Evolutionary conservation across 1,140 invertebrate species (phyloP), one percentile per base, ranked within the genome.

Genomic region (Tetranychus urticae): DNA sequence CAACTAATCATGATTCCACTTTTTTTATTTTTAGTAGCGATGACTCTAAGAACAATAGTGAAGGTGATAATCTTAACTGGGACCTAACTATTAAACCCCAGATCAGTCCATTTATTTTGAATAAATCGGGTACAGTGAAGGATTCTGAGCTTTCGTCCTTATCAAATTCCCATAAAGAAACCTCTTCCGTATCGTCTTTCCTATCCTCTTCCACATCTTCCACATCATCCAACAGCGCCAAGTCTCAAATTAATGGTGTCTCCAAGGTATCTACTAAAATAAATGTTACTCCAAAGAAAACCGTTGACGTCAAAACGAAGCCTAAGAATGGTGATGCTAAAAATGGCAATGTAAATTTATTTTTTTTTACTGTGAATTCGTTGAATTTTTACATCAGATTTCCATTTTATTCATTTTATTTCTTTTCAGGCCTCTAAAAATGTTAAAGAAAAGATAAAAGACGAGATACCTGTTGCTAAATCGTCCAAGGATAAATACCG

Each of bases 41-140:
- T 54, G 61, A 65, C 5, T 59, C 52, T 13, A 65, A 57, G 48
- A 64, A 45, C 3, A 64, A 35, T 12, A 57, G 59, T 33, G 57
- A 50, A 31, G 46, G 56, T 46, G 62, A 63, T 45, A 56, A 33
- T 58, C 31, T 56, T 10, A 60, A 46, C 23, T 66, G 61, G 59
- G 64, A 65, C 45, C 42, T 64, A 36, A 64, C 63, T 6, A 64
- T 64, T 23, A 64, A 47, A 54, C 60, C 63, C 7, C 63, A 61
- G 33, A 45, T 58, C 4, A 62, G 48, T 55, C 60, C 62, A 58
- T 63, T 39, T 47, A 36, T 61, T 10, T 31, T 48, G 23, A 58
- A n/a, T 34, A 33, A 58, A 62, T 35, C 34, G 35, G 55, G 12
- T 36, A n/a, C 34, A 36, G 34, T n/a, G 8, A 39, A 56, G 36